A percentile compares a stretch with the other conserved stretches of the same genome.
These are phyloP conservation scores for Trachelipus rathkii DNA, from an alignment of 1,140 invertebrate genomes.

Conservation along the genomic window DNA sequence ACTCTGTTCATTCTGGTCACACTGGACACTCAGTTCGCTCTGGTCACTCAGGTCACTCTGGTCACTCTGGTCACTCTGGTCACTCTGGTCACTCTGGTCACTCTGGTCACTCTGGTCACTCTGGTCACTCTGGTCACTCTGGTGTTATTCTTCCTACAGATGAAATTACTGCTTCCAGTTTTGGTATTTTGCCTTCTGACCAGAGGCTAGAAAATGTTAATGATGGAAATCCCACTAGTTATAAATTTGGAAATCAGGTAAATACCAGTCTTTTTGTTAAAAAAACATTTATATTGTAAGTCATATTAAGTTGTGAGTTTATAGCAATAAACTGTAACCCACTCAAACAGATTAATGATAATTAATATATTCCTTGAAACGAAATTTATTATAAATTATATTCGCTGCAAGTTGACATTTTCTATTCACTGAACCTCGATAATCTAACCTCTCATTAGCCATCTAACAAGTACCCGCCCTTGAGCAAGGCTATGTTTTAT, in stretches of 20 bases:
- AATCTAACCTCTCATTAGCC: not conserved
- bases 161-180: not conserved
- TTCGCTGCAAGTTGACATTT: not conserved
- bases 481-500: conserved; percentile 2
- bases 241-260: not conserved
- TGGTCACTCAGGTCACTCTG: too few relatives aligned
- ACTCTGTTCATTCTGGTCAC: too few relatives aligned
- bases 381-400: too few relatives aligned
- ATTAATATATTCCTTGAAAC: too few relatives aligned
- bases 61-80: not conserved
- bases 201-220: not conserved
- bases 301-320: too few relatives aligned
- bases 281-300: not conserved
- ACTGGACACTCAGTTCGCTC: not conserved
- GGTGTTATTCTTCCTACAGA: not conserved
- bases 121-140: too few relatives aligned
- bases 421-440: not conserved
- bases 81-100: not conserved
- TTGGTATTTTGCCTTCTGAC: not conserved
- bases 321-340: too few relatives aligned
- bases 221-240: not conserved
- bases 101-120: too few relatives aligned
- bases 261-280: not conserved
- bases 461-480: conserved; percentile 3
- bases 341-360: too few relatives aligned